Evolutionary conservation across 2,888 invertebrate genomes (phyloP).

Genomic region (Eupithecia centaureata): DNA sequence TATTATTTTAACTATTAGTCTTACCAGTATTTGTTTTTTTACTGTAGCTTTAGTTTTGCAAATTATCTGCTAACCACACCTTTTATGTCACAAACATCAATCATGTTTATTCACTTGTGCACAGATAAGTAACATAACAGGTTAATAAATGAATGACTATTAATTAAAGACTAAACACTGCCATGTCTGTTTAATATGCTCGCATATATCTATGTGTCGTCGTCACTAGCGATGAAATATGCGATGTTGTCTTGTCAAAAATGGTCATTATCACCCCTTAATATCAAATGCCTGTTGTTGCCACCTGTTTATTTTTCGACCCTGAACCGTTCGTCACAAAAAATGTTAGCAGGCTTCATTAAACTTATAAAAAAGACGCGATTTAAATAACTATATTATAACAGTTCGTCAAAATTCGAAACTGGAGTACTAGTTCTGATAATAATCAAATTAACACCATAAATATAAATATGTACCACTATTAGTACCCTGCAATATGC

Average conservation of each 20-base stretch:
- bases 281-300: conserved; percentile 23
- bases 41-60: not conserved
- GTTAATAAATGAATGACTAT: conserved; percentile 8
- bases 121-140: conserved; percentile 5
- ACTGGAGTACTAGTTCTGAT: not conserved
- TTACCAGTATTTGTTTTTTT: not conserved
- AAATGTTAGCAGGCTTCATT: conserved; percentile 17
- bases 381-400: not conserved
- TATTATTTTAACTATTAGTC: conserved; percentile 1
- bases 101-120: conserved; percentile 1
- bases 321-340: conserved; percentile 25
- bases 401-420: not conserved
- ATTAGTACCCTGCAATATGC: not conserved
- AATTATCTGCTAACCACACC: conserved; percentile 6
- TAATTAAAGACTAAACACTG: not conserved
- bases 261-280: conserved; percentile 25
- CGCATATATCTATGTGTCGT: conserved; percentile 7
- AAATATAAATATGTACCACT: too few relatives aligned
- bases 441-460: not conserved
- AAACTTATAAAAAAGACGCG: conserved; percentile 11
- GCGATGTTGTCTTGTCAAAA: conserved; percentile 22
- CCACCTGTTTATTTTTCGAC: conserved; percentile 30
- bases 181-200: not conserved
- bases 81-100: conserved; percentile 5
- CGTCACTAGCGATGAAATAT: conserved; percentile 15